Evolutionary conservation across 2,797 vertebrate genomes (phyloP), one percentile per base, ranked within the genome.

Genomic region (Selene dorsalis): DNA sequence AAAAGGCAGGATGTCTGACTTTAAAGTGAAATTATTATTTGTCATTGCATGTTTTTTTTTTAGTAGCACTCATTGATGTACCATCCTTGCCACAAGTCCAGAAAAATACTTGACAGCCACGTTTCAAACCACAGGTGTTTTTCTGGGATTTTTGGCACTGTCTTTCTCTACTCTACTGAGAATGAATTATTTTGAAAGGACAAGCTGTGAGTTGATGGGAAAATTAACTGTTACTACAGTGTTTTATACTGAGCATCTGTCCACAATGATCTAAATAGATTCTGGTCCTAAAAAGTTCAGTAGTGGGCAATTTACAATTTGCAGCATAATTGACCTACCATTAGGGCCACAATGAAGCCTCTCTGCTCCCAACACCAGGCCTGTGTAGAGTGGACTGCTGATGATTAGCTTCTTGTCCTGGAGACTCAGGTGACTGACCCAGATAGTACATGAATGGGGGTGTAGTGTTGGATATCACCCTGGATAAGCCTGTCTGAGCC

Each of bases 401-500:
- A 74, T 69, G 76, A 75, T 84, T 75, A 81, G 62, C 55, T 32
- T 71, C 47, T 48, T 77, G 69, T 65, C 41, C 41, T 30, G 16
- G 14, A 73, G 53, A 43, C 69, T 84, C 78, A 12, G 64, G 63
- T 63, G 69, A 84, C 75, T 82, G 77, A 68, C 88, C 85, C 76
- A 84, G 63, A 89, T 83, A 69, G 68, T 63, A 5, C 38, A 76
- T 86, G 65, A 73, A 57, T 3, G 26, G 78, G 47, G 76, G 62
- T 58, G 82, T 32, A 53, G 82, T 75, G 81, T 82, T 83, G 70
- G 68, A 72, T 85, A 83, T 89, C 84, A 80, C 45, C 65, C 66
- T 39, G 79, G 80, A 82, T 91, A 83, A 93, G 77, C 69, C 84
- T 72, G 91, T 89, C 94, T 91, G 93, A 93, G 83, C 85, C 11